phyloP scores from a whole-genome alignment of 2,888 invertebrate species.

The Marasmarcha lunaedactyla region DNA sequence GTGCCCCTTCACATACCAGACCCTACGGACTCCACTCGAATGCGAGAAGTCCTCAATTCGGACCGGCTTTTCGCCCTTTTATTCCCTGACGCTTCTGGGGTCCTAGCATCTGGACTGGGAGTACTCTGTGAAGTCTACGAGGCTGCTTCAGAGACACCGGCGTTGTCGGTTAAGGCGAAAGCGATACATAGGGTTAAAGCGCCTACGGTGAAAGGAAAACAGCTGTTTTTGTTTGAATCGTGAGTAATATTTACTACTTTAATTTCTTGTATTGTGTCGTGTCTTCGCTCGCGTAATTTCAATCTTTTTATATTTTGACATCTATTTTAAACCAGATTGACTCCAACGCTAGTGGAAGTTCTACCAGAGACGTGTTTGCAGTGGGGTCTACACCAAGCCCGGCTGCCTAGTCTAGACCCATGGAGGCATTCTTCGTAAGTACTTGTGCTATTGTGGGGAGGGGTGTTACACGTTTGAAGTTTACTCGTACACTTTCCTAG shows the following conservation, averaged over 20 bases:
- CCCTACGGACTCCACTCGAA: constrained; percentile 24
- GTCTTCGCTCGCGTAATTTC: too few relatives aligned
- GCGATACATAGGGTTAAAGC: constrained; percentile 2
- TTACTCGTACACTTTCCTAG: too few relatives aligned
- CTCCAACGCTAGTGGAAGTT: constrained; percentile 30
- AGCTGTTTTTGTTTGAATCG: too few relatives aligned
- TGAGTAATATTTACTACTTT: too few relatives aligned
- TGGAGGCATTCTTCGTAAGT: background rate
- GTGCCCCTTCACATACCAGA: constrained; percentile 50
- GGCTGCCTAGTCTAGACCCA: constrained; percentile 32
- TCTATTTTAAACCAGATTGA: too few relatives aligned
- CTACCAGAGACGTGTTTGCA: constrained; percentile 33
- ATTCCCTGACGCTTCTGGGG: constrained; percentile 43
- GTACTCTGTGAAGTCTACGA: constrained; percentile 58
- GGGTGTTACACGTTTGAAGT: too few relatives aligned
- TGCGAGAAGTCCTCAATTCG: constrained; percentile 23
- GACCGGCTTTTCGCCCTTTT: constrained; percentile 52
- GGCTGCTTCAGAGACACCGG: constrained; percentile 23
- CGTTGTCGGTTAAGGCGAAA: constrained; percentile 12
- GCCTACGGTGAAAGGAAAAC: too few relatives aligned
- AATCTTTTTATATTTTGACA: too few relatives aligned
- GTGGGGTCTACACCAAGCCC: constrained; percentile 29
- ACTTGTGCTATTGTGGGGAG: too few relatives aligned
- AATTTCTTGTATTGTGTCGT: too few relatives aligned
- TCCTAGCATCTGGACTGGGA: constrained; percentile 33